Evolutionary conservation across 1,140 invertebrate species (phyloP).

Genomic region (Listronotus bonariensis): DNA sequence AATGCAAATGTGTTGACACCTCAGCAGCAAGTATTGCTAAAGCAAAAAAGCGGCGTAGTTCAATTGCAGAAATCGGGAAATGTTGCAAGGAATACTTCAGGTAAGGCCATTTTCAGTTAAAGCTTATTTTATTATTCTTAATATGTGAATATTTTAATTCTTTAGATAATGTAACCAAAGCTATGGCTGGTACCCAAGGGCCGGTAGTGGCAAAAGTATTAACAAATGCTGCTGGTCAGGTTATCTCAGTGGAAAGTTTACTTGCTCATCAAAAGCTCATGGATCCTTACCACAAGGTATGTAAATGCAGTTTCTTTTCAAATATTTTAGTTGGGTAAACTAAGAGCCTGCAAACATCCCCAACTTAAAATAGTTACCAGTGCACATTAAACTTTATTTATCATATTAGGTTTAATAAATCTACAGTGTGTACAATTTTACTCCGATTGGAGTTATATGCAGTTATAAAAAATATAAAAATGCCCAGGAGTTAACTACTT

Average conservation of each 20-base stretch:
- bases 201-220: constrained; percentile 63
- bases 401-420: too few species aligned
- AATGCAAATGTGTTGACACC: constrained; percentile 46
- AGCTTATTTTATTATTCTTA: background rate
- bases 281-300: constrained; percentile 55
- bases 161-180: constrained; percentile 39
- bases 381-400: too few species aligned
- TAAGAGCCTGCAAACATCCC: too few species aligned
- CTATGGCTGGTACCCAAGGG: constrained; percentile 40
- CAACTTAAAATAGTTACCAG: too few species aligned
- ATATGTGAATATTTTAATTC: constrained; percentile 14
- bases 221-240: constrained; percentile 64
- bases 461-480: too few species aligned
- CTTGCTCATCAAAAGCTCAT: constrained; percentile 63
- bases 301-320: background rate
- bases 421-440: too few species aligned
- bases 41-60: constrained; percentile 49
- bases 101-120: constrained; percentile 5
- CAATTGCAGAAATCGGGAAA: constrained; percentile 46
- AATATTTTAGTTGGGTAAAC: too few species aligned
- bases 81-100: constrained; percentile 20
- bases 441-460: too few species aligned
- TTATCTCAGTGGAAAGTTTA: constrained; percentile 71
- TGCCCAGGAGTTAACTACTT: too few species aligned
- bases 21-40: constrained; percentile 48